Percentiles rank a stretch among this genome's conserved stretches.
Evolutionary conservation across 2,797 vertebrate species (phyloP).

Genomic region (Sebastes steindachneri): DNA sequence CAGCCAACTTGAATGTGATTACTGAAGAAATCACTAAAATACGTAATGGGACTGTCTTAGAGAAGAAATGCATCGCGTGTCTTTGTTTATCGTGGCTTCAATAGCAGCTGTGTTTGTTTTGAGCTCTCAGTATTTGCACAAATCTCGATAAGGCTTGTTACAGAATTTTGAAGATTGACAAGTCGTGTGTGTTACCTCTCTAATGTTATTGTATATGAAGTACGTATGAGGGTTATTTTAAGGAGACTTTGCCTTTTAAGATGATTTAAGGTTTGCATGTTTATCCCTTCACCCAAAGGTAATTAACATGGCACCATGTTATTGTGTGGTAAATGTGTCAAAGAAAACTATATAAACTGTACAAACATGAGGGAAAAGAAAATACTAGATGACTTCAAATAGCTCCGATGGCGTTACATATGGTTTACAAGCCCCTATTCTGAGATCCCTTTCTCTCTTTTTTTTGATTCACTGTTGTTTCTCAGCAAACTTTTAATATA

Average conservation of each 20-base stretch:
- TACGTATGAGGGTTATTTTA: slow-evolving; percentile 49
- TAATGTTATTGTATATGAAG: slow-evolving; percentile 39
- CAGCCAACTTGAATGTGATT: slow-evolving; percentile 64
- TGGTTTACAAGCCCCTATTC: slow-evolving; percentile 10
- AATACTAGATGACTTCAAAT: slow-evolving; percentile 31
- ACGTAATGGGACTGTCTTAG: slow-evolving; percentile 48
- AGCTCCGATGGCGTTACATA: slow-evolving; percentile 7
- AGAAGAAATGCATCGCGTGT: slow-evolving; percentile 59
- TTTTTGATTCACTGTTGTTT: slow-evolving; percentile 47
- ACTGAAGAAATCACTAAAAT: slow-evolving; percentile 49
- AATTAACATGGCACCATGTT: slow-evolving; percentile 27
- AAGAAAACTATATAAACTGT: slow-evolving; percentile 54
- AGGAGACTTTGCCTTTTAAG: slow-evolving; percentile 38
- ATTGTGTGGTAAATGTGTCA: slow-evolving; percentile 44
- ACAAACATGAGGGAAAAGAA: slow-evolving; percentile 41
- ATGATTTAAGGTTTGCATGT: slow-evolving; percentile 52
- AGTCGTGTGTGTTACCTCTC: slow-evolving; percentile 34
- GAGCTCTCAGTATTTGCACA: slow-evolving; percentile 54
- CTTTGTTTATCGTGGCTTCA: slow-evolving; percentile 66
- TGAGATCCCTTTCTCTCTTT: slow-evolving; percentile 1
- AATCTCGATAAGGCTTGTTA: slow-evolving; percentile 38
- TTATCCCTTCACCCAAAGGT: slow-evolving; percentile 32
- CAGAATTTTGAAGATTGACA: slow-evolving; percentile 26
- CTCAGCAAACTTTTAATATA: slow-evolving; percentile 56
- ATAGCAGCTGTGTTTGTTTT: slow-evolving; percentile 78